Evolutionary conservation across 2,888 invertebrate species (phyloP).

Genomic region (Cremastinae sp.): DNA sequence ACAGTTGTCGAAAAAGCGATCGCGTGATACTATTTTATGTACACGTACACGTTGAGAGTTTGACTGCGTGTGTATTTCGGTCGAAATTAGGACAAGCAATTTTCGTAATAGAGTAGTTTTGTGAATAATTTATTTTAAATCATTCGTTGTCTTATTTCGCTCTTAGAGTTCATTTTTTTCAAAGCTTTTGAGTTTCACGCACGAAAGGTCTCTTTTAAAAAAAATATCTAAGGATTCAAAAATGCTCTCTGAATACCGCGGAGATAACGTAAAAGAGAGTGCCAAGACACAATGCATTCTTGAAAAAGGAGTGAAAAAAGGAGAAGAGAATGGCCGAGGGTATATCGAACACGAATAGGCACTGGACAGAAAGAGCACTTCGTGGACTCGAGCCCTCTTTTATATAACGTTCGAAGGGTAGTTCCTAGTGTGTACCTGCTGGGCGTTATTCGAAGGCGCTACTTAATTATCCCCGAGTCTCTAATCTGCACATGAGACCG

Average conservation of each 20-base stretch:
- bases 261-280: slow-evolving; percentile 48
- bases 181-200: slow-evolving; percentile 19
- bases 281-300: slow-evolving; percentile 3
- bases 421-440: slow-evolving; percentile 62
- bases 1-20: slow-evolving; percentile 11
- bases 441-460: slow-evolving; percentile 78
- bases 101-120: slow-evolving; percentile 60
- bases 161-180: slow-evolving; percentile 9
- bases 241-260: slow-evolving; percentile 7
- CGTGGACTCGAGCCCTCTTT: slow-evolving; percentile 29
- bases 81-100: slow-evolving; percentile 43
- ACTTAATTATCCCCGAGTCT: slow-evolving; percentile 79
- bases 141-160: slow-evolving; percentile 15
- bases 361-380: slow-evolving; percentile 16
- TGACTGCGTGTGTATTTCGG: slow-evolving; percentile 12
- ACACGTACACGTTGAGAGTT: slow-evolving; percentile 11
- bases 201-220: slow-evolving; percentile 11
- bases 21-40: slow-evolving; percentile 42
- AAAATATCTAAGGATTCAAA: too few relatives aligned
- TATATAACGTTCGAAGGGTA: slow-evolving; percentile 42
- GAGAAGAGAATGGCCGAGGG: slow-evolving; percentile 3
- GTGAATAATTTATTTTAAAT: slow-evolving; percentile 57
- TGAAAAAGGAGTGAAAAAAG: background rate
- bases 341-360: slow-evolving; percentile 27
- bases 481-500: slow-evolving; percentile 75